Evolutionary conservation across 2,113 vertebrate species (phyloP).

Genomic region (Porphyrio hochstetteri): DNA sequence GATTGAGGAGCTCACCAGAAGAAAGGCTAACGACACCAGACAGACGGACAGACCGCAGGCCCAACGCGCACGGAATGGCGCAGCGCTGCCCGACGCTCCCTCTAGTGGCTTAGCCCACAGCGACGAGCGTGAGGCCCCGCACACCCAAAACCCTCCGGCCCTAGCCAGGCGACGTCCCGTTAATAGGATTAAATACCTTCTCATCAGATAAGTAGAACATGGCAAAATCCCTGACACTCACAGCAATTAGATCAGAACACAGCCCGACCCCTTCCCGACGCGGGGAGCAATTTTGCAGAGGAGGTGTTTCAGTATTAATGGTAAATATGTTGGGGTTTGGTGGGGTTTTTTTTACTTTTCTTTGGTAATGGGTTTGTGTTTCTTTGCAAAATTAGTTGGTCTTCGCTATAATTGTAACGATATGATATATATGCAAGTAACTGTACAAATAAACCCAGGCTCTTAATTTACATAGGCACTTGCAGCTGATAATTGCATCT

Average conservation of each 20-base stretch:
- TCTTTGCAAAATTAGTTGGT: not conserved
- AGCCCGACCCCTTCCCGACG: constrained; percentile 42
- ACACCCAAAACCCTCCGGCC: not conserved
- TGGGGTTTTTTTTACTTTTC: not conserved
- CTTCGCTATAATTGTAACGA: not conserved
- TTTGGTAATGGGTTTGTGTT: not conserved
- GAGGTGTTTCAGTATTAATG: constrained; percentile 51
- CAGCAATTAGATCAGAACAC: constrained; percentile 64
- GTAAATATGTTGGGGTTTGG: constrained; percentile 46
- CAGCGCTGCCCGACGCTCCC: constrained; percentile 52
- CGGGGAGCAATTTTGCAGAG: constrained; percentile 36
- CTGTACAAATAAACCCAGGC: not conserved
- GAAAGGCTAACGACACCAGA: not conserved
- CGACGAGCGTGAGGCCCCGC: not conserved
- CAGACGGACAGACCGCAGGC: not conserved
- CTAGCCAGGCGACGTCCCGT: constrained; percentile 56
- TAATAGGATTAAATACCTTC: constrained; percentile 81
- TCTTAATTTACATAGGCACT: not conserved
- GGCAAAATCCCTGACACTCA: constrained; percentile 67
- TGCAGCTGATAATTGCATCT: not conserved
- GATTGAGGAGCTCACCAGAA: not conserved
- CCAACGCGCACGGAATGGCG: not conserved
- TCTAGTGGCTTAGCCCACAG: constrained; percentile 64
- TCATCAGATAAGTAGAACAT: constrained; percentile 75
- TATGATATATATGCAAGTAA: not conserved